Evolutionary conservation across 2,888 invertebrate species (phyloP), one percentile per base, ranked within the genome.

Genomic region (Rhyacophila evoluta): DNA sequence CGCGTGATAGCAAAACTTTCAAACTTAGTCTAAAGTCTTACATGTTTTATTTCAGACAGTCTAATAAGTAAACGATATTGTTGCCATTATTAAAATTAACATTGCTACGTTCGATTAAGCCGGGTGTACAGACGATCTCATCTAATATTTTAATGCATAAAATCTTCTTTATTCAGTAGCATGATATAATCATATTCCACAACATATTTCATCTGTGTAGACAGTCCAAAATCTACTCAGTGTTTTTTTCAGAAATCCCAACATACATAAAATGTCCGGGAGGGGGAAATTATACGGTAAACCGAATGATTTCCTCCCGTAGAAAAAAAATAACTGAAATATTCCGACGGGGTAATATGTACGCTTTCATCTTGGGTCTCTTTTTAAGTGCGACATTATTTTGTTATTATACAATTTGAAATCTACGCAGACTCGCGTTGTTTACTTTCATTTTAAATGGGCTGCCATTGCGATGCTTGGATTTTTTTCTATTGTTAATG

Each of bases 211-310:
- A n/a, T n/a, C n/a, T n/a, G n/a, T n/a, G n/a, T n/a, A n/a, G n/a
- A n/a, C n/a, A n/a, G n/a, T n/a, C n/a, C n/a, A n/a, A n/a, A n/a
- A n/a, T n/a, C n/a, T n/a, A n/a, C n/a, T n/a, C 38, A n/a, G 12
- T 55, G 55, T 55, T 55, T 19, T 55, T 55, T 55, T 55, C 25
- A 10, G 19, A 55, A 55, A 55, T 55, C 55, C 25, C 8, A 10
- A 8, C 55, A 55, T 55, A 55, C 55, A 55, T 25, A 55, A n/a
- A 55, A 55, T 55, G 55, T 55, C 5, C 19, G 15, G 19, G 25
- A 41, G 12, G 12, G 19, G 55, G 55, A 55, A 55, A 55, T 55
- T 55, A 55, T 55, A 55, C 55, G 55, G 55, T 55, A 55, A 55
- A 55, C 55, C 55, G 55, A 55, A 55, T 55, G 19, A 55, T 55